A percentile compares a stretch with the other conserved stretches of the same genome.
Evolutionary conservation across 92 coral and sea anemone species (phyloP).

Genomic region (Siderastrea siderea): DNA sequence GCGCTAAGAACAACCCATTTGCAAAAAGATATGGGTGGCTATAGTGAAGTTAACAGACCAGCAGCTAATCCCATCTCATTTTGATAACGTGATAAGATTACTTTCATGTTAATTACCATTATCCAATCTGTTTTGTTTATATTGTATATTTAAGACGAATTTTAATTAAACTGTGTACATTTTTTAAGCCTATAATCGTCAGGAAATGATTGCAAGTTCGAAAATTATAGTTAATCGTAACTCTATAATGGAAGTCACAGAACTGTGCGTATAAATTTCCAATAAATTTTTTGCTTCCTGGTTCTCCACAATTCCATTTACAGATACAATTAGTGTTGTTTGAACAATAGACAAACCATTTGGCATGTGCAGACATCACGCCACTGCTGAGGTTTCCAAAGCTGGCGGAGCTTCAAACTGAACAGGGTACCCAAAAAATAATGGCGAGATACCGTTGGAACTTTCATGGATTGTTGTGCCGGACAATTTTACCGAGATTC

Average conservation of each 20-base stretch:
- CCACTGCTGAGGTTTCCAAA: not conserved
- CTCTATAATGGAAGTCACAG: no score
- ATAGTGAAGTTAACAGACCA: not conserved
- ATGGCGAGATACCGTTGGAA: no score
- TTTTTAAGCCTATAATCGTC: no score
- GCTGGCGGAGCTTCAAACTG: not conserved
- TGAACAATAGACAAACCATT: not conserved
- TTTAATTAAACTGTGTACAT: not conserved
- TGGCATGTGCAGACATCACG: constrained; percentile 7
- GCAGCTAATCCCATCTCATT: not conserved
- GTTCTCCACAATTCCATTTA: not conserved
- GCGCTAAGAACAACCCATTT: no score
- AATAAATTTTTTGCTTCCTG: not conserved
- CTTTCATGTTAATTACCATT: not conserved
- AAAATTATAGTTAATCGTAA: not conserved
- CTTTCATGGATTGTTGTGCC: no score
- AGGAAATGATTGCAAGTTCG: not conserved
- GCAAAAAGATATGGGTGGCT: no score
- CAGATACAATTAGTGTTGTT: constrained; percentile 3
- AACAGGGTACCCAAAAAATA: no score
- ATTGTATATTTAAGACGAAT: no score
- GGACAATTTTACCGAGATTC: no score
- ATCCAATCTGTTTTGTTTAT: not conserved
- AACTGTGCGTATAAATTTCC: no score
- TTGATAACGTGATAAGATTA: not conserved